These are phyloP conservation scores for Haliaeetus leucogaster DNA, from an alignment of 2,113 vertebrate species.

Conservation along the genomic window DNA sequence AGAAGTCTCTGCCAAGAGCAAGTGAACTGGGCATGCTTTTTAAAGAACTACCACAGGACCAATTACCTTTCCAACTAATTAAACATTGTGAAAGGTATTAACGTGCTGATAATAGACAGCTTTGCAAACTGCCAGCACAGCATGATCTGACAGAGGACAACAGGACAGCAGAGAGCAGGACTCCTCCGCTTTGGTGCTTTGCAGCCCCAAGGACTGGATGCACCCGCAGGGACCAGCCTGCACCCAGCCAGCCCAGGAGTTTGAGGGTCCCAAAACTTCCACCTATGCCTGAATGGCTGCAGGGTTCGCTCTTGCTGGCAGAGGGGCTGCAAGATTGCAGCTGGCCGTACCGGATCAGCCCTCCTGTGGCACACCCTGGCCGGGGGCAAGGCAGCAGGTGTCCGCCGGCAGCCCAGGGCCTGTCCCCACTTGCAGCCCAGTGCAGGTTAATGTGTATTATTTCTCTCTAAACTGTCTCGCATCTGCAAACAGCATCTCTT, in stretches of 20 bases:
- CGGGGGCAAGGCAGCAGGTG: not conserved
- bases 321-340: not conserved
- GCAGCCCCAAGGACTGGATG: not conserved
- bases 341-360: not conserved
- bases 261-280: not conserved
- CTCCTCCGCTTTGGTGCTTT: not conserved
- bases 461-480: not conserved
- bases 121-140: slow-evolving; percentile 62
- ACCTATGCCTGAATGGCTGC: not conserved
- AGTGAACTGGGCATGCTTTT: slow-evolving; percentile 60
- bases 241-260: not conserved
- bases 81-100: slow-evolving; percentile 71
- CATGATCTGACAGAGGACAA: not conserved
- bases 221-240: fast-evolving
- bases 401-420: not conserved
- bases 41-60: slow-evolving; percentile 47
- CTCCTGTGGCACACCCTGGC: not conserved
- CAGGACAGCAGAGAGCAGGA: not conserved
- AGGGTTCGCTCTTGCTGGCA: not conserved
- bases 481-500: not conserved
- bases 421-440: not conserved
- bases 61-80: slow-evolving; percentile 72
- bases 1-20: slow-evolving; percentile 59
- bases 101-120: slow-evolving; percentile 50
- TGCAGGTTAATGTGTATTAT: not conserved